These are phyloP conservation scores for Corythaixoides concolor DNA, from an alignment of 2,113 vertebrate genomes.

Conservation along the genomic window DNA sequence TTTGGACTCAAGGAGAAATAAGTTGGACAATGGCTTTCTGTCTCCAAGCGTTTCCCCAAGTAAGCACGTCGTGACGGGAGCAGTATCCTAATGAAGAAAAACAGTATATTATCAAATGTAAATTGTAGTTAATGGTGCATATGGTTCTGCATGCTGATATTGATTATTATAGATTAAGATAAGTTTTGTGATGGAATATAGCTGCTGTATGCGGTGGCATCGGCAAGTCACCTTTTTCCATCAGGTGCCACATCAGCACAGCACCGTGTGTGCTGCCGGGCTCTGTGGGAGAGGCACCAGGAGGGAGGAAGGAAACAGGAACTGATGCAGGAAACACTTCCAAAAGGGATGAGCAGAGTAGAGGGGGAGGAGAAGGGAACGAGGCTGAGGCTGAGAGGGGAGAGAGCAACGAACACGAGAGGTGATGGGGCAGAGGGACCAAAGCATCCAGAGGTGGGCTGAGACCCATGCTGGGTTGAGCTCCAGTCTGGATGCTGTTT, in stretches of 20 bases:
- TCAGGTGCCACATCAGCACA: accelerated
- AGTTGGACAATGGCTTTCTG: background rate
- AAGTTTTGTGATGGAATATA: background rate
- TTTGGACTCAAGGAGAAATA: background rate
- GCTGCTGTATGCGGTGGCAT: background rate
- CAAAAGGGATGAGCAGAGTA: background rate
- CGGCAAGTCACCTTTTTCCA: background rate
- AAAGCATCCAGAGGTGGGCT: background rate
- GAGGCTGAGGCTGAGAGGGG: background rate
- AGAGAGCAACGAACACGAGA: accelerated
- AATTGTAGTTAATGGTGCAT: constrained; percentile 41
- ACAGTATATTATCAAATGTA: constrained; percentile 21
- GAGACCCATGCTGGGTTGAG: accelerated
- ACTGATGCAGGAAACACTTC: accelerated
- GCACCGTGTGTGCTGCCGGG: accelerated
- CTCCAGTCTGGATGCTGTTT: background rate
- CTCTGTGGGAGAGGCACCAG: background rate
- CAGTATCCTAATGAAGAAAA: constrained; percentile 10
- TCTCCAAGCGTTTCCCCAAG: background rate
- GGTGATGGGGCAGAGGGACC: background rate
- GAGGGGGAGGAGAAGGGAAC: background rate
- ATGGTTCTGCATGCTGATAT: background rate
- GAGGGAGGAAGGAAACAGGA: background rate
- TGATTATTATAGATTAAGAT: constrained; percentile 24
- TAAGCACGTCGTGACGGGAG: accelerated